Conservation (phyloP, 2,888 invertebrate genomes). For the Abrostola triplasia region DNA sequence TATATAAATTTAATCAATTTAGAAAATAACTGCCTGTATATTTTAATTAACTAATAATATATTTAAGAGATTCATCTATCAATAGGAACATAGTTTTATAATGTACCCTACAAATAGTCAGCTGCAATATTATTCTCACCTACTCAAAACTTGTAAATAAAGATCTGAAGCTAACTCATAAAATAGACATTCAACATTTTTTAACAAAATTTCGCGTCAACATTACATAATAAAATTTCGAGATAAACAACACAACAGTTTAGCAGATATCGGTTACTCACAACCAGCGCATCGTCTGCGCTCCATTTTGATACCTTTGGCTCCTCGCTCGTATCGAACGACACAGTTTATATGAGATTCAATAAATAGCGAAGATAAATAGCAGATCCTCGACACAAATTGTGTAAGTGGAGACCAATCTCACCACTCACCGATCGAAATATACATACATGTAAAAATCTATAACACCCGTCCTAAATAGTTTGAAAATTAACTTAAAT, state of each 20-base stretch:
- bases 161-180: slow-evolving; percentile 59
- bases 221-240: slow-evolving; percentile 80
- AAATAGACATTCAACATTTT: slow-evolving; percentile 59
- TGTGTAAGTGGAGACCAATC: slow-evolving; percentile 59
- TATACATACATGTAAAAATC: slow-evolving; percentile 59
- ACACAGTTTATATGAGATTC: slow-evolving; percentile 43
- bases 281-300: slow-evolving; percentile 73
- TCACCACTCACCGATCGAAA: slow-evolving; percentile 55
- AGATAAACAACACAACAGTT: slow-evolving; percentile 79
- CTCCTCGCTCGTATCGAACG: slow-evolving; percentile 66
- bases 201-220: slow-evolving; percentile 65
- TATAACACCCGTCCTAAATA: slow-evolving; percentile 57
- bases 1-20: slow-evolving; percentile 38
- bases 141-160: slow-evolving; percentile 57
- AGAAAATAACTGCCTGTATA: slow-evolving; percentile 52
- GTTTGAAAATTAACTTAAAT: slow-evolving; percentile 47
- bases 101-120: slow-evolving; percentile 58
- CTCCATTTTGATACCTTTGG: slow-evolving; percentile 80
- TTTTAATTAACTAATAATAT: slow-evolving; percentile 64
- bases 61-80: slow-evolving; percentile 69
- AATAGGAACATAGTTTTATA: slow-evolving; percentile 66
- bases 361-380: slow-evolving; percentile 46
- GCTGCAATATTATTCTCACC: slow-evolving; percentile 55
- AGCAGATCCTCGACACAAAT: slow-evolving; percentile 58
- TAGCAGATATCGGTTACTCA: slow-evolving; percentile 71